Evolutionary conservation across 2,113 vertebrate species (phyloP).

Genomic region (Phyllopteryx taeniolatus): DNA sequence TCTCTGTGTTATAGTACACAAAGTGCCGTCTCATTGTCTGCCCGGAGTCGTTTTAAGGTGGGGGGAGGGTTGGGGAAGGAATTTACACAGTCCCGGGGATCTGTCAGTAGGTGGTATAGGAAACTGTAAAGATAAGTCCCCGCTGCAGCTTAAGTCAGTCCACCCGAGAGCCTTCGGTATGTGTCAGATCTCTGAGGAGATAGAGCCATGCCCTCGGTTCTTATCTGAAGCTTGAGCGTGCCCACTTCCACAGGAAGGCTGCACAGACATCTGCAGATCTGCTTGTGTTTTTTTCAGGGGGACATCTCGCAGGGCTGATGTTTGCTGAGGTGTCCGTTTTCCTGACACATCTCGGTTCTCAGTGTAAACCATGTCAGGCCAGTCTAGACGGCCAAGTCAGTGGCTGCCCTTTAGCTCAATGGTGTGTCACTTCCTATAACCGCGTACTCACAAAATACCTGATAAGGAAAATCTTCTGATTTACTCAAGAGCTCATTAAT

Average conservation of each 20-base stretch:
- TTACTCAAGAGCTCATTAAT: not conserved
- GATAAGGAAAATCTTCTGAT: not conserved
- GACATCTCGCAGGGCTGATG: conserved; percentile 12
- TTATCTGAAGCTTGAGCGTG: conserved; percentile 67
- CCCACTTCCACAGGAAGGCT: conserved; percentile 47
- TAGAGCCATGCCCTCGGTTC: conserved; percentile 47
- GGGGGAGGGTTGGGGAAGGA: conserved; percentile 42
- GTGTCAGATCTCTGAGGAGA: conserved; percentile 63
- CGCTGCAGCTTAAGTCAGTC: conserved; percentile 52
- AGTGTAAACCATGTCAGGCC: conserved; percentile 20
- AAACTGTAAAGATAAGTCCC: conserved; percentile 71
- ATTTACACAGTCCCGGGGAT: conserved; percentile 64
- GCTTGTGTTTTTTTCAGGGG: not conserved
- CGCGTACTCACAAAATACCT: not conserved
- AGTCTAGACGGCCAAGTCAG: conserved; percentile 29
- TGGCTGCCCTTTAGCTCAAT: conserved; percentile 11
- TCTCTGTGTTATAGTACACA: conserved; percentile 65
- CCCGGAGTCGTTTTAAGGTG: conserved; percentile 46
- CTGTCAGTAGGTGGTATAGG: conserved; percentile 69
- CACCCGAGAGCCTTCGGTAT: conserved; percentile 53
- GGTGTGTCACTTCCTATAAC: conserved; percentile 7
- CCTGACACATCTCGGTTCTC: conserved; percentile 27
- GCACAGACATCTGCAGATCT: conserved; percentile 29
- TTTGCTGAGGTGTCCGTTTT: conserved; percentile 27
- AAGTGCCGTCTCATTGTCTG: conserved; percentile 70